Conservation (phyloP, 2,113 vertebrate genomes). For the Festucalex cinctus region DNA sequence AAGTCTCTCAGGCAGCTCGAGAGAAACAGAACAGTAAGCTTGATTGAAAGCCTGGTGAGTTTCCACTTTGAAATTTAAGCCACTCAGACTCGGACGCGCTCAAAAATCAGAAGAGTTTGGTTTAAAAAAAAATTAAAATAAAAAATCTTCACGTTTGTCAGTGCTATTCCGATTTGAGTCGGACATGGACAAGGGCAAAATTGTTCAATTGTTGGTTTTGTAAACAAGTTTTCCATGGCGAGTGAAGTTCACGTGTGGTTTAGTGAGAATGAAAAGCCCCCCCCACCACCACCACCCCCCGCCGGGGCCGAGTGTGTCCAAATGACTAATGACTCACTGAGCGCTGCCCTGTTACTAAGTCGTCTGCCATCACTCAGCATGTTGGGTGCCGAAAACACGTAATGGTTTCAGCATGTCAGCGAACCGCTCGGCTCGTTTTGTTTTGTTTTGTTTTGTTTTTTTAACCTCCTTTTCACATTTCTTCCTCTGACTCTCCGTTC, state of each 20-base stretch:
- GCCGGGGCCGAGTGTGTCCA: constrained; percentile 3
- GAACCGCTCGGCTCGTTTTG: not conserved
- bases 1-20: not conserved
- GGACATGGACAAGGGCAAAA: too few relatives aligned
- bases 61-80: not conserved
- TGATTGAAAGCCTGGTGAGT: not conserved
- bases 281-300: not conserved
- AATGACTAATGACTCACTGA: not conserved
- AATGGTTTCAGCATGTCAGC: constrained; percentile 9
- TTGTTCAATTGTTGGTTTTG: not conserved
- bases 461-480: not conserved
- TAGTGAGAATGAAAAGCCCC: not conserved
- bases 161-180: too few relatives aligned
- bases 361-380: constrained; percentile 10
- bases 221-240: not conserved
- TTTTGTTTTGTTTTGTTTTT: not conserved
- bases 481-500: not conserved
- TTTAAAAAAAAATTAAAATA: too few relatives aligned
- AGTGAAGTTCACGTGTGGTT: not conserved
- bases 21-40: not conserved
- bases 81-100: not conserved
- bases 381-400: constrained; percentile 5
- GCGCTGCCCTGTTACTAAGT: not conserved
- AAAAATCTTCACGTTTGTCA: too few relatives aligned
- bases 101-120: not conserved